Percentiles rank a stretch among this genome's conserved stretches.
These are phyloP conservation scores for Phataginus tricuspis DNA, from an alignment of 2,797 vertebrate genomes.

Conservation along the genomic window DNA sequence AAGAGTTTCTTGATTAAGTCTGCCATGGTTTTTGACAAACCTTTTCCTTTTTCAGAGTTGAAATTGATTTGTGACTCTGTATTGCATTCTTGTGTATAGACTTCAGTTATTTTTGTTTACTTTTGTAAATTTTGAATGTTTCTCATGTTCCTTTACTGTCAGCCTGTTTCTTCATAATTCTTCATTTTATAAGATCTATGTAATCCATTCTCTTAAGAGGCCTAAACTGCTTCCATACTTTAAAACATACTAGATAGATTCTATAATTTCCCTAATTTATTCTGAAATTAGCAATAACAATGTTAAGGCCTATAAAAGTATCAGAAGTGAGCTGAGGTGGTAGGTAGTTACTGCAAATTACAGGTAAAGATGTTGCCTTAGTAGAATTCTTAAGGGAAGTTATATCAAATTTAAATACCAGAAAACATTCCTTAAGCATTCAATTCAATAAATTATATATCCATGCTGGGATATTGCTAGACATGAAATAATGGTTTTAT, in stretches of 20 bases:
- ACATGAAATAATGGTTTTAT: slow-evolving; percentile 42
- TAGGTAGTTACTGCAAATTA: slow-evolving; percentile 11
- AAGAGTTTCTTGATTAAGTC: slow-evolving; percentile 70
- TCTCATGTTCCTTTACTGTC: slow-evolving; percentile 80
- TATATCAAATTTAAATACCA: slow-evolving; percentile 30
- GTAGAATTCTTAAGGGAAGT: slow-evolving; percentile 50
- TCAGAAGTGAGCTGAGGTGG: not conserved
- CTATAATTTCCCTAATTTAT: slow-evolving; percentile 76
- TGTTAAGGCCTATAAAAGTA: slow-evolving; percentile 7
- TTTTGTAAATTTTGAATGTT: slow-evolving; percentile 80
- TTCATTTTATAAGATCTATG: slow-evolving; percentile 82
- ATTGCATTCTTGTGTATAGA: slow-evolving; percentile 70
- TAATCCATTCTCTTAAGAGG: slow-evolving; percentile 82
- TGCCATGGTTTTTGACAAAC: slow-evolving; percentile 62
- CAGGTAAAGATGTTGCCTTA: not conserved
- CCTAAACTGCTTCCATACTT: slow-evolving; percentile 80
- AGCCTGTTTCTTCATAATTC: slow-evolving; percentile 80
- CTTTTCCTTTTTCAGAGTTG: slow-evolving; percentile 77
- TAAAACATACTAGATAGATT: slow-evolving; percentile 74
- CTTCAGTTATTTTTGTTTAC: slow-evolving; percentile 82
- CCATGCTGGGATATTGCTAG: not conserved
- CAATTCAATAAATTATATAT: not conserved
- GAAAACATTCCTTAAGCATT: slow-evolving; percentile 31
- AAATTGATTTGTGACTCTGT: slow-evolving; percentile 78
- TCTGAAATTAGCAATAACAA: slow-evolving; percentile 61